Conservation (phyloP, 2,113 vertebrate species). For the Gila orcuttii region DNA sequence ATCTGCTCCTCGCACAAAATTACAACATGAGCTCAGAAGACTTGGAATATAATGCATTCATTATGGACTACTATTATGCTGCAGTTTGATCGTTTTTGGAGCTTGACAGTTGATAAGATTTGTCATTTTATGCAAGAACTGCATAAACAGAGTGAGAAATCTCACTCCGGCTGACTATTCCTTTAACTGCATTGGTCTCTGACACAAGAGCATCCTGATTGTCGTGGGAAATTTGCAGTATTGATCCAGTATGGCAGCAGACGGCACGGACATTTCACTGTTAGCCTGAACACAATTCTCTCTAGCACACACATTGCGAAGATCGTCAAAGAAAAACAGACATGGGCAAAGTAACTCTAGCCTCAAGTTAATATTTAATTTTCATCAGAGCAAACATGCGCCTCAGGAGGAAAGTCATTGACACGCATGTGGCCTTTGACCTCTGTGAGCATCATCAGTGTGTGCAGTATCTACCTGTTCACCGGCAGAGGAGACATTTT, state of each 20-base stretch:
- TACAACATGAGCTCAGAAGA: background rate
- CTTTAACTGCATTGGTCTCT: background rate
- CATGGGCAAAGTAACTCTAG: background rate
- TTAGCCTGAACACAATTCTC: conserved; percentile 40
- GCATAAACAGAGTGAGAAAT: background rate
- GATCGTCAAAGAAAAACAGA: background rate
- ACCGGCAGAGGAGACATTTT: background rate
- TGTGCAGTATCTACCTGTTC: background rate
- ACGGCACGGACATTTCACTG: conserved; percentile 58
- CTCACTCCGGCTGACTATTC: background rate
- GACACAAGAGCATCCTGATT: background rate
- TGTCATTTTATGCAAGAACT: background rate
- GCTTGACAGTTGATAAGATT: background rate
- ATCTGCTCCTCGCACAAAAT: background rate
- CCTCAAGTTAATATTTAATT: background rate
- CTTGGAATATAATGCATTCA: background rate
- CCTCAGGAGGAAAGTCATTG: background rate
- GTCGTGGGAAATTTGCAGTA: background rate
- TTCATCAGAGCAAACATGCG: background rate
- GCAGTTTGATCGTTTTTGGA: background rate
- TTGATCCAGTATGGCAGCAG: conserved; percentile 60
- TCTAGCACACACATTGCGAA: background rate
- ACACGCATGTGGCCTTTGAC: background rate
- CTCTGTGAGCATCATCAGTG: background rate
- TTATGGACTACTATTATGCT: background rate